Evolutionary conservation across 2,797 vertebrate genomes (phyloP), one percentile per base, ranked within the genome.

Genomic region (Nothura maculosa): DNA sequence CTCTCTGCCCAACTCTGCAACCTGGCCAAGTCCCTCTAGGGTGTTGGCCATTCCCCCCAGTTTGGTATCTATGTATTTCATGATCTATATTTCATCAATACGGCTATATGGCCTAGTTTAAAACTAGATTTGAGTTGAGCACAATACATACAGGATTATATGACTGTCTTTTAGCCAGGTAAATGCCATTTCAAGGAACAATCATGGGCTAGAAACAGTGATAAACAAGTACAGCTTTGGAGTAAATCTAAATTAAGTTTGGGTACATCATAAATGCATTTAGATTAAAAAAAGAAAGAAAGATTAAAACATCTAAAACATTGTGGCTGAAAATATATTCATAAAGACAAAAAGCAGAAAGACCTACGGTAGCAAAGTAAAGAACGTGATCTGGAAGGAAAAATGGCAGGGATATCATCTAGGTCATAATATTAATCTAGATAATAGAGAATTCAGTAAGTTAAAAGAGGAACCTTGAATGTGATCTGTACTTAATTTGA

Each of bases 401-500:
- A 92, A 94, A 91, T 67, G 68, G 75, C n/a, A 80, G 25, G 36
- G 47, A 32, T 52, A 82, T 47, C 4, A 85, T 79, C 68, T 91
- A 89, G 63, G 60, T 90, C 87, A 86, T 61, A 85, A 79, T 81
- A 96, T 94, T 95, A 94, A 97, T 96, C 88, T 94, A 91, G 64
- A 78, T 95, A 97, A 96, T 96, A 85, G 52, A 82, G 80, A 90
- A 87, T 63, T 84, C 0, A 32, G 92, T 94, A 95, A 94, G 63
- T 91, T 91, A 76, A 52, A 90, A 94, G 66, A 96, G 87, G 54
- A 95, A 94, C 69, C 89, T 96, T 96, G 86, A 89, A 94, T 81
- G 90, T 96, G 90, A 93, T 91, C 69, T 96, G 48, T 43, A 82
- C 19, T 96, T 97, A 96, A 97, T 96, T 97, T 89, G 78, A 84